A percentile compares a stretch with the other conserved stretches of the same genome.
phyloP scores from a whole-genome alignment of 2,113 vertebrate genomes.

The Dipodomys stephensi region DNA sequence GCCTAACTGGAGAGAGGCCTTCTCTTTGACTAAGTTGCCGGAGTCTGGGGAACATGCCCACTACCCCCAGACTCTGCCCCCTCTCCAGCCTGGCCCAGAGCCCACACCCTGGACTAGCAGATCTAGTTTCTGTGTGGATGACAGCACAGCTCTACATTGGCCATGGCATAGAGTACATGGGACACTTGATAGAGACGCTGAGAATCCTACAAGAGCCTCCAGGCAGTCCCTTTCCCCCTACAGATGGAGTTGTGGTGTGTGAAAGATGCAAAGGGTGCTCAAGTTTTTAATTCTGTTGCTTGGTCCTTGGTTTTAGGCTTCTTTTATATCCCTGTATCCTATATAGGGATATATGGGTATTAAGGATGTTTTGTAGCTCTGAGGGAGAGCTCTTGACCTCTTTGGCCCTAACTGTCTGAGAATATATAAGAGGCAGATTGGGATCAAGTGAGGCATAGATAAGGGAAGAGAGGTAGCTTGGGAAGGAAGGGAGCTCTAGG shows the following conservation, averaged over 20 bases:
- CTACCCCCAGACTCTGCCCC: background rate
- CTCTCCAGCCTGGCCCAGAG: background rate
- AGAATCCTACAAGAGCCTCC: background rate
- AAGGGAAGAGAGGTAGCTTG: background rate
- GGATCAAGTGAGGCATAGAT: background rate
- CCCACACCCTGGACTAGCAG: background rate
- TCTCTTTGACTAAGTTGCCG: conserved; percentile 1
- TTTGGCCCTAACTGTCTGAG: background rate
- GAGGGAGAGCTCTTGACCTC: background rate
- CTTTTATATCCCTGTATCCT: background rate
- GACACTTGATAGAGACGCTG: background rate
- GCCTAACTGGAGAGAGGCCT: background rate
- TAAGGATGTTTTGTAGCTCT: background rate
- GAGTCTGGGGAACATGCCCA: background rate
- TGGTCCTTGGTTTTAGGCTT: background rate
- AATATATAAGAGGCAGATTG: background rate
- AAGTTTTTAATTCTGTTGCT: background rate
- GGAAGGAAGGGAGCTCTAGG: background rate
- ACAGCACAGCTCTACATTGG: background rate
- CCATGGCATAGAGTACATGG: background rate
- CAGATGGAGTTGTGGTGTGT: background rate
- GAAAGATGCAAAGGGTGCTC: background rate
- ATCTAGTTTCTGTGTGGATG: background rate
- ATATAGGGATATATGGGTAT: too few species aligned
- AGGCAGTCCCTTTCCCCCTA: background rate